A percentile compares a stretch with the other conserved stretches of the same genome.
phyloP scores from a whole-genome alignment of 2,888 invertebrate genomes.

The Rhabditoides inermis region DNA sequence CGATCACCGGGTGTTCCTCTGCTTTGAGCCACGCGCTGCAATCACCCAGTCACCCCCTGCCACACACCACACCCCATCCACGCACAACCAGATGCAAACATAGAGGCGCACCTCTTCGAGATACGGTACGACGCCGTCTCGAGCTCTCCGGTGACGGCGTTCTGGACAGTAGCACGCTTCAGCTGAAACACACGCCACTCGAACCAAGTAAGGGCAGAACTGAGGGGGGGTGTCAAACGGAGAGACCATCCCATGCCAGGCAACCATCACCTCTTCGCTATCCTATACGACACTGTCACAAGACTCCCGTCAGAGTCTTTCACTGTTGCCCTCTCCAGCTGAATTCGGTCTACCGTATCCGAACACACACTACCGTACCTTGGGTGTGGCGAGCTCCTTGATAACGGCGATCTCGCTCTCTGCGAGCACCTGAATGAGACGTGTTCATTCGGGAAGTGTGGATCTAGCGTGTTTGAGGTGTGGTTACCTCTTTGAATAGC shows the following conservation, averaged over 20 bases:
- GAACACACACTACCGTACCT: slow-evolving; percentile 59
- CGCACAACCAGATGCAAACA: not conserved
- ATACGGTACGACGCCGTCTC: slow-evolving; percentile 89
- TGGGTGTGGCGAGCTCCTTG: slow-evolving; percentile 75
- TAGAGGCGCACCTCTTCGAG: slow-evolving; percentile 68
- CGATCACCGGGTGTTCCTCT: slow-evolving; percentile 69
- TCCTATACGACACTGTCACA: slow-evolving; percentile 29
- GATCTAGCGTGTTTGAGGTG: no score
- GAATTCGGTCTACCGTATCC: not conserved
- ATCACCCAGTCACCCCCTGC: not conserved
- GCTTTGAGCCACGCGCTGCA: slow-evolving; percentile 76
- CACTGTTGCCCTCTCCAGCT: slow-evolving; percentile 35
- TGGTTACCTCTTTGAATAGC: slow-evolving; percentile 39
- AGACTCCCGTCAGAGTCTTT: slow-evolving; percentile 21
- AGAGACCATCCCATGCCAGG: slow-evolving; percentile 1
- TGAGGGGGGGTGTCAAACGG: not conserved
- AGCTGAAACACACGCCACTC: slow-evolving; percentile 43
- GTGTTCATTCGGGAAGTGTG: not conserved
- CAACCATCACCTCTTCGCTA: slow-evolving; percentile 28
- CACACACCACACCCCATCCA: not conserved
- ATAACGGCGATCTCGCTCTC: slow-evolving; percentile 78
- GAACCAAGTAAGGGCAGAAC: not conserved
- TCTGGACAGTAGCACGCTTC: slow-evolving; percentile 51
- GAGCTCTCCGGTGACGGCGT: slow-evolving; percentile 63
- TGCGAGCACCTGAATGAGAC: slow-evolving; percentile 68